A percentile compares a stretch with the other conserved stretches of the same genome.
These are phyloP conservation scores for Calliopsis andreniformis DNA, from an alignment of 1,140 invertebrate species.

Conservation along the genomic window DNA sequence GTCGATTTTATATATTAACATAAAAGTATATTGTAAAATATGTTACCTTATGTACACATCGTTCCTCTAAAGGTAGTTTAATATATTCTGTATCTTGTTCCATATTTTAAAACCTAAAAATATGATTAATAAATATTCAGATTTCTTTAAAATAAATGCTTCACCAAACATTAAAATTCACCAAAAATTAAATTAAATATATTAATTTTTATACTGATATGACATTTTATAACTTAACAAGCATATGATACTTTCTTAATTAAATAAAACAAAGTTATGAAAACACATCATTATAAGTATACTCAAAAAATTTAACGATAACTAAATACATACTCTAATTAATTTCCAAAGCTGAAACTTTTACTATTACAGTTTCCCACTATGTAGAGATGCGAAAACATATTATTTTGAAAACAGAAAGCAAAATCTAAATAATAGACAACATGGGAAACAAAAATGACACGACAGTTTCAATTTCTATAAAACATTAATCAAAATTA, in stretches of 20 bases:
- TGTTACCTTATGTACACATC: slow-evolving; percentile 92
- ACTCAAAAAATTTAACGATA: too few species aligned
- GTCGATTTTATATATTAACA: not conserved
- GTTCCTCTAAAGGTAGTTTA: slow-evolving; percentile 95
- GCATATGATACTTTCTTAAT: too few species aligned
- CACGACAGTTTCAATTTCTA: not conserved
- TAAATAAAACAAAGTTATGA: not conserved
- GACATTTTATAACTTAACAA: too few species aligned
- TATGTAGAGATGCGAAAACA: not conserved
- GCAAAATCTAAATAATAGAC: not conserved
- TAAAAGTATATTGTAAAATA: slow-evolving; percentile 1
- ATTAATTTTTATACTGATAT: too few species aligned
- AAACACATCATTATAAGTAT: not conserved
- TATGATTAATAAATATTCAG: slow-evolving; percentile 12
- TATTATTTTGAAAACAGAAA: not conserved
- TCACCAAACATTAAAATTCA: too few species aligned
- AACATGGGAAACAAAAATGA: too few species aligned
- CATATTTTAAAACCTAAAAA: slow-evolving; percentile 79
- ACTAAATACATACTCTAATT: too few species aligned
- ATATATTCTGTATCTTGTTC: slow-evolving; percentile 95
- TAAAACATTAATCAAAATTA: not conserved
- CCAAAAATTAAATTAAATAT: too few species aligned
- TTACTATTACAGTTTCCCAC: too few species aligned
- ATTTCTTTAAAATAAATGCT: too few species aligned
- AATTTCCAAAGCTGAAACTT: too few species aligned